These are phyloP conservation scores for Homalodisca vitripennis DNA, from an alignment of 1,140 invertebrate genomes.

Conservation along the genomic window DNA sequence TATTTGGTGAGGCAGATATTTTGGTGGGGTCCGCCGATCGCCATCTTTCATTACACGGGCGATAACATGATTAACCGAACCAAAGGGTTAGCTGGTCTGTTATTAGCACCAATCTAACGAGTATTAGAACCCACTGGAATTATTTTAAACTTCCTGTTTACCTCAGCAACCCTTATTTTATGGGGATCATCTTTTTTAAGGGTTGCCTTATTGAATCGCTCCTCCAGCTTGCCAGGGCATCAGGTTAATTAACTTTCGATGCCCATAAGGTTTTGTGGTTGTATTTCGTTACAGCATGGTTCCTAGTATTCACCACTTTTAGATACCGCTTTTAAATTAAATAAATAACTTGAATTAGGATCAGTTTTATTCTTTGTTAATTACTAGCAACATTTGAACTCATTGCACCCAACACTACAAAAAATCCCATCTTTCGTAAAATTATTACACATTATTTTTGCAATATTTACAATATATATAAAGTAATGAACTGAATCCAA, in stretches of 20 bases:
- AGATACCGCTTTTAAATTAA: too few species aligned
- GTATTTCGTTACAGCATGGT: too few species aligned
- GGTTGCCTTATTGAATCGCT: neutral
- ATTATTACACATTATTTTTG: too few species aligned
- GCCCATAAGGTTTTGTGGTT: too few species aligned
- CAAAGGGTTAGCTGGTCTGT: conserved; percentile 18
- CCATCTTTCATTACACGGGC: conserved; percentile 19
- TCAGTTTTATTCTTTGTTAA: too few species aligned
- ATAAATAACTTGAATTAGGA: too few species aligned
- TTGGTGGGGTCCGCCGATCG: conserved; percentile 3
- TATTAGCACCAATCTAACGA: conserved; percentile 14
- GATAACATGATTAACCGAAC: conserved; percentile 13
- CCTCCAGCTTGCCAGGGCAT: neutral
- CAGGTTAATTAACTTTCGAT: conserved; percentile 9
- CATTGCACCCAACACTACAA: too few species aligned
- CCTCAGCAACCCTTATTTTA: conserved; percentile 25
- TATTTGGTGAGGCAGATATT: conserved; percentile 15
- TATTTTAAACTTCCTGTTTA: conserved; percentile 27
- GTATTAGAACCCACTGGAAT: conserved; percentile 14
- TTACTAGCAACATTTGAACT: too few species aligned
- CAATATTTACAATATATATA: too few species aligned
- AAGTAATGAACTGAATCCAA: too few species aligned
- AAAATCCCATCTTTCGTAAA: too few species aligned
- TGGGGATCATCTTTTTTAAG: conserved; percentile 6
- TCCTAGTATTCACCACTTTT: too few species aligned